phyloP scores from a whole-genome alignment of 2,113 vertebrate species.

The Gymnobelideus leadbeateri region DNA sequence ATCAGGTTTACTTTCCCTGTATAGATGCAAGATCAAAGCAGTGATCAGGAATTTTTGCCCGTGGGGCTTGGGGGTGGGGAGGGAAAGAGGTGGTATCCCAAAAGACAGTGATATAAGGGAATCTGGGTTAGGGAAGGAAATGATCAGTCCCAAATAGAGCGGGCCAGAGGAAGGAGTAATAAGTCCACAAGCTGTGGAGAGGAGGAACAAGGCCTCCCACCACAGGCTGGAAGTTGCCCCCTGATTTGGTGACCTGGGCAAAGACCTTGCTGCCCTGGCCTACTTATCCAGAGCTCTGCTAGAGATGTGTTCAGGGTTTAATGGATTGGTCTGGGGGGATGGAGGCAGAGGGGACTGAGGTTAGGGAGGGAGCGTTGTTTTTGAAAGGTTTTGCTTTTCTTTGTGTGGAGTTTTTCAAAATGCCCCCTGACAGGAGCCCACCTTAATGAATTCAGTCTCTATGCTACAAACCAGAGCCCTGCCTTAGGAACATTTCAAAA shows the following conservation, averaged over 20 bases:
- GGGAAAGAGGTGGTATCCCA: neutral
- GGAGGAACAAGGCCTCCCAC: neutral
- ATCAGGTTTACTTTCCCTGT: neutral
- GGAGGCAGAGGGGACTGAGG: neutral
- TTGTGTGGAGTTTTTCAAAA: slow-evolving; percentile 39
- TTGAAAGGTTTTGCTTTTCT: slow-evolving; percentile 2
- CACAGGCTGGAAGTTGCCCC: neutral
- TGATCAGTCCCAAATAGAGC: neutral
- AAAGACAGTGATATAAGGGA: neutral
- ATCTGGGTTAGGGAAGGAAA: neutral
- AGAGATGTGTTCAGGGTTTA: neutral
- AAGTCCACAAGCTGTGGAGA: neutral
- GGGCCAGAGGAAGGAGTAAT: neutral
- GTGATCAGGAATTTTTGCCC: neutral
- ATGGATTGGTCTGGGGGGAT: neutral
- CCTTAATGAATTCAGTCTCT: slow-evolving; percentile 65
- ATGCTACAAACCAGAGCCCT: slow-evolving; percentile 61
- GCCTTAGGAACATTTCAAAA: slow-evolving; percentile 43
- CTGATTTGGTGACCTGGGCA: neutral
- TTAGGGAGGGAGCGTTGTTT: neutral
- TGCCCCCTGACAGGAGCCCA: slow-evolving; percentile 43
- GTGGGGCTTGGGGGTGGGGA: neutral
- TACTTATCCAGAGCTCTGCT: neutral
- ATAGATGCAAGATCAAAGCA: neutral
- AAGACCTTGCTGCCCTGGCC: neutral